These are phyloP conservation scores for Antheraea mylitta DNA, from an alignment of 1,140 invertebrate genomes.

Conservation along the genomic window DNA sequence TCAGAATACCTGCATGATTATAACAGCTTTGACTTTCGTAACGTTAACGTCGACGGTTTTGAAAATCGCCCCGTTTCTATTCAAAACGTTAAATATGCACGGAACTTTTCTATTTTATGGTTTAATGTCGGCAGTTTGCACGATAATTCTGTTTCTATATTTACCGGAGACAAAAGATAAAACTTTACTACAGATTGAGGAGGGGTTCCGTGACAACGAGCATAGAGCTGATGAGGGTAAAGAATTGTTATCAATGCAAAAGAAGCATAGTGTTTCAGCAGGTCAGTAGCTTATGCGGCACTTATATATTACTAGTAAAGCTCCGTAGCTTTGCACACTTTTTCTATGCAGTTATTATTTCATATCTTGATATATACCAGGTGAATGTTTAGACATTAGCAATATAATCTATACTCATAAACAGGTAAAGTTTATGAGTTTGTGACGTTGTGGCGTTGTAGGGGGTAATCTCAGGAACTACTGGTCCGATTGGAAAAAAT, in stretches of 20 bases:
- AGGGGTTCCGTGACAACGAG: constrained; percentile 4
- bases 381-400: too few relatives aligned
- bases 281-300: too few relatives aligned
- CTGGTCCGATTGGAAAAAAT: too few relatives aligned
- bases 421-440: too few relatives aligned
- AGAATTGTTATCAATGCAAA: neutral
- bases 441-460: too few relatives aligned
- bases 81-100: constrained; percentile 21
- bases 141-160: constrained; percentile 20
- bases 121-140: constrained; percentile 12
- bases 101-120: constrained; percentile 31
- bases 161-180: constrained; percentile 17
- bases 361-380: too few relatives aligned
- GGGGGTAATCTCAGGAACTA: too few relatives aligned
- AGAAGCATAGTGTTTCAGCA: neutral
- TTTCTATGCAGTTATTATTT: too few relatives aligned
- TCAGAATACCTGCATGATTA: constrained; percentile 16
- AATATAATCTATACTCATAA: too few relatives aligned
- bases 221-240: neutral
- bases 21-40: constrained; percentile 8
- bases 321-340: too few relatives aligned
- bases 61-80: constrained; percentile 29
- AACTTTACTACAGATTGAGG: constrained; percentile 31
- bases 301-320: too few relatives aligned
- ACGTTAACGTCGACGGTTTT: constrained; percentile 14